Evolutionary conservation across 2,797 vertebrate species (phyloP), one percentile per base, ranked within the genome.

Genomic region (Chelon auratus): DNA sequence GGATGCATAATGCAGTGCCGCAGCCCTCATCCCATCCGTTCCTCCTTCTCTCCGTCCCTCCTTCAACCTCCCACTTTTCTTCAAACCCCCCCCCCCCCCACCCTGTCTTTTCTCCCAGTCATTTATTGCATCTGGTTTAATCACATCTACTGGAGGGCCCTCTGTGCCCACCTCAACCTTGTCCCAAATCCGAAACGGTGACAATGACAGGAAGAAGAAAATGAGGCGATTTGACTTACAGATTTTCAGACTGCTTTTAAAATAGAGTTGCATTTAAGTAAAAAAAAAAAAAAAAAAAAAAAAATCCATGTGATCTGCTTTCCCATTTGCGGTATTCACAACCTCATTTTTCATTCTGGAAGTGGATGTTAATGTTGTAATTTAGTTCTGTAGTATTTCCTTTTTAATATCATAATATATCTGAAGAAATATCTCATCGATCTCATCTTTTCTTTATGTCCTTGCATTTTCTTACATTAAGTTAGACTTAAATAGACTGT

Each of bases 1-100:
- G 64, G 26, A 89, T 91, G 88, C 88, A 92, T 91, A 83, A 92
- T 91, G 88, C 88, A 91, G 89, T 62, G 89, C 51, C 51, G 57
- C 58, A 82, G 74, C 81, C 82, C 84, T 68, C 65, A 63, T 78
- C 78, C 85, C 82, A 75, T 77, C 61, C 22, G 3, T 74, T 26
- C 24, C 24, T 4, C 78, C 39, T 26, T 65, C 50, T 40, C 57
- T 72, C 15, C 52, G 26, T 85, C 62, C 72, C 62, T 22, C 72
- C 54, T 30, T 66, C 77, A 33, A 47, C 68, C 42, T 52, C 30
- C 82, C 63, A 62, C 40, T 67, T 59, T 57, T 45, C 65, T 54
- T 77, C 68, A 37, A 12, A 55, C 53, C 57, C 45, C 48, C 36
- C 48, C 9, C 26, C 12, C 0, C 39, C 40, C 22, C 26, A 18